Conservation (phyloP, 2,888 invertebrate species). For the Chloroclysta siterata region DNA sequence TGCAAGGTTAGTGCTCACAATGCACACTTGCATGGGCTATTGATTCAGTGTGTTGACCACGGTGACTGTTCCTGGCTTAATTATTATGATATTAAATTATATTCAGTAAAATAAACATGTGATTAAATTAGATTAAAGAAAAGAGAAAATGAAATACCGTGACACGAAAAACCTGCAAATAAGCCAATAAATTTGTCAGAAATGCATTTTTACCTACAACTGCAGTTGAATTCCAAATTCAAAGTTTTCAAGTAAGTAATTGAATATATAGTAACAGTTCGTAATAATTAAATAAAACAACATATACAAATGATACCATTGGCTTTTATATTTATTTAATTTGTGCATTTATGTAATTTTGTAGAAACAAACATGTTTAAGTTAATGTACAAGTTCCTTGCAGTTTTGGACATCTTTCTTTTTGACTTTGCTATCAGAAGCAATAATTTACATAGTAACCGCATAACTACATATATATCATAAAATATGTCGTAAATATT, state of each 20-base stretch:
- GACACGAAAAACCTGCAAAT: not conserved
- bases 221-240: not conserved
- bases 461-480: too few species aligned
- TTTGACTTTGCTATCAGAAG: too few species aligned
- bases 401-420: too few species aligned
- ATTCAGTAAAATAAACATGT: not conserved
- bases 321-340: too few species aligned
- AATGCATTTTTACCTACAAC: not conserved
- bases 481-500: not conserved
- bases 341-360: too few species aligned
- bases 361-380: too few species aligned
- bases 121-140: not conserved
- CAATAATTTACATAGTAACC: too few species aligned
- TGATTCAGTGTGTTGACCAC: constrained; percentile 25
- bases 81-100: not conserved
- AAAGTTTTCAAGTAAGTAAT: constrained; percentile 1
- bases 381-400: too few species aligned
- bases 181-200: too few species aligned
- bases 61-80: constrained; percentile 9
- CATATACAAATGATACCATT: too few species aligned
- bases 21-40: constrained; percentile 56
- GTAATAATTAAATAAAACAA: too few species aligned
- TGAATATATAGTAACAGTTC: not conserved
- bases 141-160: not conserved
- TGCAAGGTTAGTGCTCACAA: constrained; percentile 75